A percentile compares a stretch with the other conserved stretches of the same genome.
phyloP scores from a whole-genome alignment of 2,888 invertebrate species.

The Tetrapedia diversipes region DNA sequence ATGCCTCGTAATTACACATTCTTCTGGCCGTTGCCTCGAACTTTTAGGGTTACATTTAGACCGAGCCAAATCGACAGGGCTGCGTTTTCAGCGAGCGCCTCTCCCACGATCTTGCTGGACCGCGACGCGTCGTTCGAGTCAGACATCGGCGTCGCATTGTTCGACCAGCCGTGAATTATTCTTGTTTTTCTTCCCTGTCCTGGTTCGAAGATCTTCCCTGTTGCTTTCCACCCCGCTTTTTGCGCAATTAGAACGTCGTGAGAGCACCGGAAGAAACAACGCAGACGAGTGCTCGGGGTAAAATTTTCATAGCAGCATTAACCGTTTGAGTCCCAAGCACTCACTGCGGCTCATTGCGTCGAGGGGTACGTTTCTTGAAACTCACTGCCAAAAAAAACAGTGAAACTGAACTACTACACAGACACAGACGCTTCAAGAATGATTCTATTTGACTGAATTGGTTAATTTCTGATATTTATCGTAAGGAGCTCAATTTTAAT shows the following conservation, averaged over 20 bases:
- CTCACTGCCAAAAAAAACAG: no score
- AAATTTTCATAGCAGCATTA: background rate
- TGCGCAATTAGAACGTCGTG: background rate
- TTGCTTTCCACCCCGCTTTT: background rate
- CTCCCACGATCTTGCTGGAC: conserved; percentile 68
- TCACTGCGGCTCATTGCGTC: conserved; percentile 85
- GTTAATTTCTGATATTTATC: no score
- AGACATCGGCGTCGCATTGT: conserved; percentile 5
- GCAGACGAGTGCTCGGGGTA: background rate
- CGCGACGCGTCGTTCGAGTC: conserved; percentile 12
- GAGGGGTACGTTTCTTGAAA: conserved; percentile 80
- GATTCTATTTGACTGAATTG: no score
- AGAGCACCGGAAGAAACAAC: background rate
- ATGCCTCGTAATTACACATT: conserved; percentile 83
- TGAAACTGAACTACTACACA: no score
- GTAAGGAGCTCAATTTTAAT: no score
- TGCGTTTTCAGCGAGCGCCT: conserved; percentile 63
- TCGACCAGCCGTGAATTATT: background rate
- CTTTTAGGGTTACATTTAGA: conserved; percentile 78
- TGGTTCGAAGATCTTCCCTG: background rate
- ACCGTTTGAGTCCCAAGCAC: no score
- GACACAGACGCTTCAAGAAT: no score
- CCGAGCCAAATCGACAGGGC: conserved; percentile 52
- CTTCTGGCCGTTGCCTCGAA: conserved; percentile 70
- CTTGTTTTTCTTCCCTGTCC: background rate